Conservation (phyloP, 2,797 vertebrate genomes). For the Kryptopterus vitreolus region DNA sequence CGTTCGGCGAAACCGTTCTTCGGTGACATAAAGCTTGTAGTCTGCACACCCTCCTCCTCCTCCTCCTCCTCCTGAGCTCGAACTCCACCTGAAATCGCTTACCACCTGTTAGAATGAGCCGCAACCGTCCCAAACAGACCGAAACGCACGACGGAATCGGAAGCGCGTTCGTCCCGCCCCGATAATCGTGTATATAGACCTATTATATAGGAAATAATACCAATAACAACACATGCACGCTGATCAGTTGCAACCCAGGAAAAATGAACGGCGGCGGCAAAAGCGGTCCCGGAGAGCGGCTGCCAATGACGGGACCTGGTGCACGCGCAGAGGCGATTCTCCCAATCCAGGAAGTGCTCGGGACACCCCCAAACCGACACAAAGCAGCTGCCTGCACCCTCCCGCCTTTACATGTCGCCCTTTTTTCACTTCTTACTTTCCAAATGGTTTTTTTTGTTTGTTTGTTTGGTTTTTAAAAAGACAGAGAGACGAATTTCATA, state of each 20-base stretch:
- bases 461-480: not conserved
- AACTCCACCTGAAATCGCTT: slow-evolving; percentile 56
- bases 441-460: not conserved
- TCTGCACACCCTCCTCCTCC: not conserved
- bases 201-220: too few relatives aligned
- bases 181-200: too few relatives aligned
- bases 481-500: too few relatives aligned
- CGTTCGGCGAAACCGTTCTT: not conserved
- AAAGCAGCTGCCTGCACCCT: slow-evolving; percentile 15
- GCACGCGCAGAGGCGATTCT: slow-evolving; percentile 24
- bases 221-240: too few relatives aligned
- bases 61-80: slow-evolving; percentile 26
- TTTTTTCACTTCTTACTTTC: not conserved
- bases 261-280: not conserved
- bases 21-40: slow-evolving; percentile 31
- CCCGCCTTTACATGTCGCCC: too few relatives aligned
- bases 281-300: slow-evolving; percentile 1
- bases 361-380: slow-evolving; percentile 3
- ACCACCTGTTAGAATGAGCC: slow-evolving; percentile 72
- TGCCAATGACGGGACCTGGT: slow-evolving; percentile 36
- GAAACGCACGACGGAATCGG: not conserved
- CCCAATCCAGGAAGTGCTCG: slow-evolving; percentile 54
- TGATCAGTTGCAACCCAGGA: not conserved
- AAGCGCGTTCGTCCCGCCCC: not conserved
- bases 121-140: slow-evolving; percentile 10